Percentiles rank a stretch among this genome's conserved stretches.
phyloP scores from a whole-genome alignment of 2,113 vertebrate species.

The Speoplatyrhinus poulsoni region DNA sequence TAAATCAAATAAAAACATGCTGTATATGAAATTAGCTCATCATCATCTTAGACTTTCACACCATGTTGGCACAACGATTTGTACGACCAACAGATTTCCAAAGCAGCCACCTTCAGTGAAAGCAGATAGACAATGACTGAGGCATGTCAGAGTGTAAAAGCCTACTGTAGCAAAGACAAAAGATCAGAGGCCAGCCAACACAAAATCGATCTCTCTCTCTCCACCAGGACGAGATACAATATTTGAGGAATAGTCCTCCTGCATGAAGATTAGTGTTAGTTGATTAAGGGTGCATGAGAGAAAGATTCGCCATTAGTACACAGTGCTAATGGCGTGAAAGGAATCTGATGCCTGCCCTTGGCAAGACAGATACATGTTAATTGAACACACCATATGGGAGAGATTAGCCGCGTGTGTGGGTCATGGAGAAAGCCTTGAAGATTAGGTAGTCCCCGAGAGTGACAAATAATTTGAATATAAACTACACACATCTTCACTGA shows the following conservation, averaged over 20 bases:
- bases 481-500: constrained; percentile 27
- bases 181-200: constrained; percentile 5
- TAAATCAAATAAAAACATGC: background rate
- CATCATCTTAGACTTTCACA: background rate
- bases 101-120: constrained; percentile 5
- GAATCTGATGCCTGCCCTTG: constrained; percentile 55
- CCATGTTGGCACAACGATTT: background rate
- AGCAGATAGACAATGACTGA: background rate
- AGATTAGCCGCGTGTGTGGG: constrained; percentile 68
- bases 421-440: constrained; percentile 67
- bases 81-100: background rate
- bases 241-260: constrained; percentile 77
- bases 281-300: constrained; percentile 70
- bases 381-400: constrained; percentile 76
- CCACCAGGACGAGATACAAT: constrained; percentile 62
- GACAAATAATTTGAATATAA: constrained; percentile 59
- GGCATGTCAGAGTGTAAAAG: constrained; percentile 12
- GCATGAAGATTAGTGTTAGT: constrained; percentile 81
- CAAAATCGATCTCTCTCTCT: constrained; percentile 32
- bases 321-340: no score
- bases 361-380: constrained; percentile 66
- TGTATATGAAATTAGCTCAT: background rate
- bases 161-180: constrained; percentile 4
- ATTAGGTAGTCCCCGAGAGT: constrained; percentile 60
- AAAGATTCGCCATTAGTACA: constrained; percentile 77